Base-by-base conservation (phyloP, 2,113 vertebrate species). In the Malurus cyaneus region DNA sequence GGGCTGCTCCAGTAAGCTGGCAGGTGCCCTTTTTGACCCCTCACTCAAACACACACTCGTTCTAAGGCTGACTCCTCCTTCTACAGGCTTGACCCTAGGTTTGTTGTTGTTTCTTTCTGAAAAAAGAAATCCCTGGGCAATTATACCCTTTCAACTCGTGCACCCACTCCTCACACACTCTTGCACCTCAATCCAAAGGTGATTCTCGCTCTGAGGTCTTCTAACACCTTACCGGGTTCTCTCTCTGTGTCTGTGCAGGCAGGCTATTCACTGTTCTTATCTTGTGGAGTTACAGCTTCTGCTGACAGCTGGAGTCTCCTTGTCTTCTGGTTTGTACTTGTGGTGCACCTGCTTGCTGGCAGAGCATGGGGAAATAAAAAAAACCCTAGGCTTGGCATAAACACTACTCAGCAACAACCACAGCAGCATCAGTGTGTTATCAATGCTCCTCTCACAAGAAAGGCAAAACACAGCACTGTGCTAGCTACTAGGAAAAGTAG, bases 271-370 rank as follows among this genome's bases (percentile, higher is more conserved):
- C 34, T 42, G 49, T 89, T 89, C 42, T 77, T 89, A 56, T 77
- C 64, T 62, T 83, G 56, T 61, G 88, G 64, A 89, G 87, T 62
- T 49, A 41, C 64, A 89, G 88, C 80, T 89, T 77, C 88, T 89
- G 88, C 80, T 89, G 88, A 70, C 64, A 62, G 80, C 64, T 89
- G 88, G 49, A 89, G 71, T 77, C 88, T 83, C 71, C 71, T 77
- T 83, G 88, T 89, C 71, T 77, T 89, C 80, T 89, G 56, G 64
- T 89, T 89, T 83, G 88, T 76, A 49, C 72, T 83, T 83, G 56
- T 77, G 49, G 72, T 70, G 88, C 80, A 89, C 88, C 80, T 77
- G 71, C 88, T 89, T 4, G 0, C 56, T 89, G 88, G 34, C 72
- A 83, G 79, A 77, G 49, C 49, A 36, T 19, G 31, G 49, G 49